phyloP scores from a whole-genome alignment of 2,113 vertebrate species.

The Pomatostomus ruficeps region DNA sequence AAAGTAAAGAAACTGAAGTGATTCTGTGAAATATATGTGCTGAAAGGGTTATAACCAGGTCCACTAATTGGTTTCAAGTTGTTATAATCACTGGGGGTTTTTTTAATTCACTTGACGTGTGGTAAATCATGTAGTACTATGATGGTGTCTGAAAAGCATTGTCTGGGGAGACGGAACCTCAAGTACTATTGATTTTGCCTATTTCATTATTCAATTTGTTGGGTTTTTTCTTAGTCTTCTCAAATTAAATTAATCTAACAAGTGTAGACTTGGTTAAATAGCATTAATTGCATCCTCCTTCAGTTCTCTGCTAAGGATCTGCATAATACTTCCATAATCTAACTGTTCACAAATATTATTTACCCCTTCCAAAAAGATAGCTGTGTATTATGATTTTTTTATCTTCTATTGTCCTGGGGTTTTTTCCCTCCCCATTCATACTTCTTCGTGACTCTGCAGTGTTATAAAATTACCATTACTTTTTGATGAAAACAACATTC shows the following conservation, averaged over 20 bases:
- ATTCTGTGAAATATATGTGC: background rate
- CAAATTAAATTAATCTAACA: background rate
- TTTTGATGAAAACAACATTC: background rate
- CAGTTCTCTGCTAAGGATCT: background rate
- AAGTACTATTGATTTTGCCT: background rate
- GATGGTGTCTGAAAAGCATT: background rate
- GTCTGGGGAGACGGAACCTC: background rate
- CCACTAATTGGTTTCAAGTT: background rate
- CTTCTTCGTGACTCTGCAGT: background rate
- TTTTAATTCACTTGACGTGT: background rate
- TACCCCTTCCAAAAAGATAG: background rate
- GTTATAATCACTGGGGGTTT: background rate
- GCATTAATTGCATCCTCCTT: background rate
- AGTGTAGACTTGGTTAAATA: background rate
- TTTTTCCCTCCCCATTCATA: background rate
- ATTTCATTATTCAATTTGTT: background rate
- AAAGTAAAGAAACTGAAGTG: background rate
- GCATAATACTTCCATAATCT: background rate
- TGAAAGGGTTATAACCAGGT: background rate
- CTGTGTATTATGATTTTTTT: background rate
- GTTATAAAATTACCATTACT: background rate
- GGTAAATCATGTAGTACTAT: background rate
- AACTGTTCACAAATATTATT: background rate
- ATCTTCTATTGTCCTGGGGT: background rate
- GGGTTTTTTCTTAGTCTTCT: background rate